Conservation (phyloP, 64 coral and sea anemone species). For the Porites lutea region DNA sequence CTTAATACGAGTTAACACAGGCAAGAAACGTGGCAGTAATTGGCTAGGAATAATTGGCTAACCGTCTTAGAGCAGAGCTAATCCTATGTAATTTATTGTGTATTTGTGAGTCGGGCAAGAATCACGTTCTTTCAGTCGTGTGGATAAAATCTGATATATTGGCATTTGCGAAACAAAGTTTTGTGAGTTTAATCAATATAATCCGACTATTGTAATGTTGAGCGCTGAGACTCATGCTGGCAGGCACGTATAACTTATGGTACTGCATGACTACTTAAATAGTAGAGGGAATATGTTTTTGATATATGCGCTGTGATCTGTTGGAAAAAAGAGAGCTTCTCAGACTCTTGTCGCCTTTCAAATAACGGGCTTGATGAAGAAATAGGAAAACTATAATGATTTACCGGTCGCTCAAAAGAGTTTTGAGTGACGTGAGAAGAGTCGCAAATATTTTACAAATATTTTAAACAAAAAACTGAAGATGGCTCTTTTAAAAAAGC, state of each 20-base stretch:
- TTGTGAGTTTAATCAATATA: not conserved
- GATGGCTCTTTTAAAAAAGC: no score
- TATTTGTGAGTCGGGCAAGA: not conserved
- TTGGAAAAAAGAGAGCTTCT: no score
- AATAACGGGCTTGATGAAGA: no score
- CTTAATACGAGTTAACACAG: not conserved
- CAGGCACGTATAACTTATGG: not conserved
- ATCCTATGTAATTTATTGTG: constrained; percentile 3
- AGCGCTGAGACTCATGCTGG: not conserved
- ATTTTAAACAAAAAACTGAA: no score
- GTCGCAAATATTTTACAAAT: no score
- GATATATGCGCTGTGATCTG: no score
- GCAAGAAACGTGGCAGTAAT: not conserved
- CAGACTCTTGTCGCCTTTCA: no score
- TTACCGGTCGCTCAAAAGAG: no score
- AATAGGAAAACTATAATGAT: no score
- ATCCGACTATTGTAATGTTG: not conserved
- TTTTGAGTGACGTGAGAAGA: no score
- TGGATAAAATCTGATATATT: not conserved
- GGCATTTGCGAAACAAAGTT: not conserved
- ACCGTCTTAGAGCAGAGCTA: not conserved
- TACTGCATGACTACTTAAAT: no score
- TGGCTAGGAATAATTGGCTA: not conserved
- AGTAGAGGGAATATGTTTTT: no score
- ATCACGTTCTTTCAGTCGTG: not conserved